Conservation (phyloP, 2,797 vertebrate species). For the Stomatorhinus walkeri region DNA sequence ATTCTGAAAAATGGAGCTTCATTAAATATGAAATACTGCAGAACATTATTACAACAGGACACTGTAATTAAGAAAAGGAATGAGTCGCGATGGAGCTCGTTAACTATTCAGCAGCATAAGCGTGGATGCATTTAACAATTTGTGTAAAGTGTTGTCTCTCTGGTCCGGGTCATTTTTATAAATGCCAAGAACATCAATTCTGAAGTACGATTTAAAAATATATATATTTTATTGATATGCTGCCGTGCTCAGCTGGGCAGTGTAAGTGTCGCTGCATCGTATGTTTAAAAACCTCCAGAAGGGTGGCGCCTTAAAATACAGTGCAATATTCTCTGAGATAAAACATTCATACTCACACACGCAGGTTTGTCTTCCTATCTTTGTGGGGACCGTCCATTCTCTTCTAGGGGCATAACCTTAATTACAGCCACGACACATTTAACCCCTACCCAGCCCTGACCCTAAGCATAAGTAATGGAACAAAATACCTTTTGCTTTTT, state of each 20-base stretch:
- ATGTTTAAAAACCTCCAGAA: background rate
- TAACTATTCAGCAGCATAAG: slow-evolving; percentile 8
- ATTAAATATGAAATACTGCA: slow-evolving; percentile 10
- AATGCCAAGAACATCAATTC: background rate
- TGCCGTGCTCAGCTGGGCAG: background rate
- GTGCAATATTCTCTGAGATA: background rate
- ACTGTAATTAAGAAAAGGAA: background rate
- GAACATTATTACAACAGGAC: slow-evolving; percentile 10
- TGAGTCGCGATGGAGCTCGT: background rate
- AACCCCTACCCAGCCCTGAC: background rate
- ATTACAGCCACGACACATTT: background rate
- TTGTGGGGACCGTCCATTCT: background rate
- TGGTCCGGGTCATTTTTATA: background rate
- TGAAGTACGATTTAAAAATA: background rate
- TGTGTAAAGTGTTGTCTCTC: background rate
- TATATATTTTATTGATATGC: background rate
- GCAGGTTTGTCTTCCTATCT: background rate
- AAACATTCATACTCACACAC: background rate
- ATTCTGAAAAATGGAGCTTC: background rate
- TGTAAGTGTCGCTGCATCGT: background rate
- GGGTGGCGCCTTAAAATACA: background rate
- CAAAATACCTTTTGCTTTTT: background rate
- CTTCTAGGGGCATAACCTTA: background rate
- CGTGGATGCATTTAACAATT: background rate
- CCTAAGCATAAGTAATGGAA: background rate